phyloP scores from a whole-genome alignment of 2,888 invertebrate species.

The Tetragonisca angustula region DNA sequence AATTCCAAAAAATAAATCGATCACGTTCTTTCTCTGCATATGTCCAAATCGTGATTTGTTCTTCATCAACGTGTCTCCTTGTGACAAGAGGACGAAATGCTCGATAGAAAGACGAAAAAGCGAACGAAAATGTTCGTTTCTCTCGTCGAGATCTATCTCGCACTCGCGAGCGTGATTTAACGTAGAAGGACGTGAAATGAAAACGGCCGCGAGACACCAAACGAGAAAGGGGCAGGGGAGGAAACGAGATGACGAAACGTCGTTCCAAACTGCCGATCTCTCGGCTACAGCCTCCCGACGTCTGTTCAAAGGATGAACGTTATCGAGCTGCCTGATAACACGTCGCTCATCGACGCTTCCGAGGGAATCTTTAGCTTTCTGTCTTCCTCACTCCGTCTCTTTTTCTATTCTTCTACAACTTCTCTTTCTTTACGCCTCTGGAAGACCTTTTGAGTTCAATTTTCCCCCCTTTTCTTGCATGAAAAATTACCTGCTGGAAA shows the following conservation, averaged over 20 bases:
- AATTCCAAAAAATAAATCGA: not conserved
- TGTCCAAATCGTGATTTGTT: not conserved
- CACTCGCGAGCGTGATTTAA: not conserved
- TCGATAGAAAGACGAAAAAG: not conserved
- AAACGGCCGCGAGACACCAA: slow-evolving; percentile 31
- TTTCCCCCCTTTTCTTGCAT: no score
- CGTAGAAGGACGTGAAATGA: slow-evolving; percentile 35
- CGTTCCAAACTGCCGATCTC: slow-evolving; percentile 60
- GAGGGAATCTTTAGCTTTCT: slow-evolving; percentile 60
- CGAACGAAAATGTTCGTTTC: slow-evolving; percentile 12
- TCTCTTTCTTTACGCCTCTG: not conserved
- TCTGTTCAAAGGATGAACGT: slow-evolving; percentile 69
- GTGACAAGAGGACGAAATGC: not conserved
- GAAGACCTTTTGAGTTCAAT: no score
- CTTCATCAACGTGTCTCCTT: not conserved
- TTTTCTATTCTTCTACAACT: not conserved
- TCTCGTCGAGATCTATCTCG: slow-evolving; percentile 42
- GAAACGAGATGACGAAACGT: slow-evolving; percentile 68
- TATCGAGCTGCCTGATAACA: slow-evolving; percentile 62
- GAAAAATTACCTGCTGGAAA: no score
- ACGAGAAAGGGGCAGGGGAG: slow-evolving; percentile 31
- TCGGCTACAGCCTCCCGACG: slow-evolving; percentile 54
- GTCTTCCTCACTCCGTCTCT: not conserved
- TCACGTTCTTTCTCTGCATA: not conserved
- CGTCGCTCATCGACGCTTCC: slow-evolving; percentile 67